These are phyloP conservation scores for Trogon melanurus DNA, from an alignment of 2,113 vertebrate genomes.

Conservation along the genomic window DNA sequence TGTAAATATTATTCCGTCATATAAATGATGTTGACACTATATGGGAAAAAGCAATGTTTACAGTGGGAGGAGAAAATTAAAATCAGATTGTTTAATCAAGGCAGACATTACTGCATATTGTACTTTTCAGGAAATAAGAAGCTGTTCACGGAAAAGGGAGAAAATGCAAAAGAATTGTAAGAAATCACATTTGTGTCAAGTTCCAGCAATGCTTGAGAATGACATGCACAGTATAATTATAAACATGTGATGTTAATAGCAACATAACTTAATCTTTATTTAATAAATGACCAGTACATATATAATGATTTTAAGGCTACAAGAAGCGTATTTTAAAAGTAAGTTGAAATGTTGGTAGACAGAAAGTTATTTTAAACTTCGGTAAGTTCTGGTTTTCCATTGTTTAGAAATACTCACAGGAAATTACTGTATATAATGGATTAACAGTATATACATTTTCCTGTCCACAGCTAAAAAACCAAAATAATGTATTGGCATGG, in stretches of 20 bases:
- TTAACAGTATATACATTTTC: slow-evolving; percentile 34
- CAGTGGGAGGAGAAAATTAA: background rate
- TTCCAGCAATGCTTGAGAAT: background rate
- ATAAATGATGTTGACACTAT: background rate
- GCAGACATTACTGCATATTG: background rate
- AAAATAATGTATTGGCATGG: background rate
- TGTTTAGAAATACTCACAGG: slow-evolving; percentile 21
- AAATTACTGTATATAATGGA: background rate
- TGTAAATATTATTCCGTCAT: slow-evolving; percentile 27
- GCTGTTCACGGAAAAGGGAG: background rate
- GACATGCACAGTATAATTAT: background rate
- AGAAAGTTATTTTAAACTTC: slow-evolving; percentile 12
- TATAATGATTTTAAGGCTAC: background rate
- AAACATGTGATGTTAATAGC: background rate
- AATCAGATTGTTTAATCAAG: background rate
- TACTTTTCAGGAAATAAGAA: background rate
- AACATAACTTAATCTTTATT: background rate
- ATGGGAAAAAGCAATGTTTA: background rate
- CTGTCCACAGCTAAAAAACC: background rate
- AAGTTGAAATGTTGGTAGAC: background rate
- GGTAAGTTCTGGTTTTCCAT: slow-evolving; percentile 5
- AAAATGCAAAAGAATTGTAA: background rate
- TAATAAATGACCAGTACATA: background rate
- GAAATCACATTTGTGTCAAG: background rate
- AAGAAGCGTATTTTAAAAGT: background rate